A percentile compares a stretch with the other conserved stretches of the same genome.
These are phyloP conservation scores for Gopherus flavomarginatus DNA, from an alignment of 2,113 vertebrate species.

Conservation along the genomic window DNA sequence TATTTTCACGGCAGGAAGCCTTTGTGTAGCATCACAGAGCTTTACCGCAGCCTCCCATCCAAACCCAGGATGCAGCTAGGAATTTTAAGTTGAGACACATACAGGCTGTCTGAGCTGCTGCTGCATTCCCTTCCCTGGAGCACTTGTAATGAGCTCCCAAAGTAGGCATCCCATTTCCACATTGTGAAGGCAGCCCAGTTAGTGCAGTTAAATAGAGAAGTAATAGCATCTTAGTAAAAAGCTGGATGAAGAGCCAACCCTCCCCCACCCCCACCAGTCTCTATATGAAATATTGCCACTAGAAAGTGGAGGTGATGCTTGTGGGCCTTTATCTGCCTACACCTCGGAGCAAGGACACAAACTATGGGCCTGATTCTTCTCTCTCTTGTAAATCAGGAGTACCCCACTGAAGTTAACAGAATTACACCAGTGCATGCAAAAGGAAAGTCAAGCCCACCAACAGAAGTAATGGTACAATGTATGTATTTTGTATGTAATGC, in stretches of 20 bases:
- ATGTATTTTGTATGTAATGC: too few species aligned
- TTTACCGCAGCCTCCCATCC: neutral
- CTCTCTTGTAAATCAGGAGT: neutral
- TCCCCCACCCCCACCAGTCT: neutral
- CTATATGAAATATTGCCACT: neutral
- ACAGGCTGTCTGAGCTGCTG: neutral
- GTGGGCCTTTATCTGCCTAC: neutral
- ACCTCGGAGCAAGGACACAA: neutral
- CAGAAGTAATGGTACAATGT: neutral
- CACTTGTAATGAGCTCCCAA: rapidly evolving
- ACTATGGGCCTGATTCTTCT: neutral
- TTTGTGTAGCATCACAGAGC: rapidly evolving
- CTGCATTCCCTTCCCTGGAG: neutral
- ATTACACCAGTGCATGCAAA: neutral
- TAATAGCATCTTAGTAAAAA: slow-evolving; percentile 17
- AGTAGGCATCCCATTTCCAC: neutral
- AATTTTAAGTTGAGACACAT: neutral
- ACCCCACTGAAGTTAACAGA: neutral
- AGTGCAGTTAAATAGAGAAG: rapidly evolving
- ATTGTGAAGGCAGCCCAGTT: neutral
- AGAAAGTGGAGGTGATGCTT: neutral
- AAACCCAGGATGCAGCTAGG: rapidly evolving
- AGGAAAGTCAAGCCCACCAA: neutral
- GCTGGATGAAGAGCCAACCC: neutral
- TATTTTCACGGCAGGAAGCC: neutral